phyloP scores from a whole-genome alignment of 2,113 vertebrate genomes.

The Tylochromis polylepis region DNA sequence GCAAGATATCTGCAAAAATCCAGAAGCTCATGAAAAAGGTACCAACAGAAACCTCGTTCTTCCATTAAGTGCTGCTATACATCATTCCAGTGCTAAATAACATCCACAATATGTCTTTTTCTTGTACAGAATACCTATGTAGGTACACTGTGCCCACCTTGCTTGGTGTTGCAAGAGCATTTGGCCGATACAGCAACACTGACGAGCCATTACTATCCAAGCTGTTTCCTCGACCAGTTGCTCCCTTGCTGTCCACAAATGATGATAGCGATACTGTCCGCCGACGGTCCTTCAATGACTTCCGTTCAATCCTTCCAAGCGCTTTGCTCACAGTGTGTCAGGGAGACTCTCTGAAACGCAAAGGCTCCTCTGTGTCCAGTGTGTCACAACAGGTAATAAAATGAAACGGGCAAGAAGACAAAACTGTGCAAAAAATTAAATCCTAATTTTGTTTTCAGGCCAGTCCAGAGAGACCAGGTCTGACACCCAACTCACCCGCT shows the following conservation, averaged over 20 bases:
- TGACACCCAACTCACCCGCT: constrained; percentile 84
- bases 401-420: background rate
- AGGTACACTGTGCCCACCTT: constrained; percentile 87
- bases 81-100: background rate
- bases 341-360: constrained; percentile 83
- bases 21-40: constrained; percentile 92
- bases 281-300: constrained; percentile 93
- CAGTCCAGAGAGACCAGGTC: constrained; percentile 85
- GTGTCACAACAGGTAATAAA: constrained; percentile 80
- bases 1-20: constrained; percentile 85
- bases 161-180: constrained; percentile 88
- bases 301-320: constrained; percentile 94
- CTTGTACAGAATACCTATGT: constrained; percentile 84
- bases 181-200: constrained; percentile 90
- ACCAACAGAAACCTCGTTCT: background rate
- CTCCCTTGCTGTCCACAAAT: constrained; percentile 65
- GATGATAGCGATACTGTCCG: constrained; percentile 80
- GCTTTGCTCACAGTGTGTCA: constrained; percentile 87
- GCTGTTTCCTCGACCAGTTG: constrained; percentile 83
- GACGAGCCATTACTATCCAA: constrained; percentile 92
- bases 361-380: constrained; percentile 82
- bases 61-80: background rate
- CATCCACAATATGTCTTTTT: background rate
- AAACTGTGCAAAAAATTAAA: background rate
- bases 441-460: constrained; percentile 72